Evolutionary conservation across 2,113 vertebrate genomes (phyloP).

Genomic region (Cyprinodon variegatus): DNA sequence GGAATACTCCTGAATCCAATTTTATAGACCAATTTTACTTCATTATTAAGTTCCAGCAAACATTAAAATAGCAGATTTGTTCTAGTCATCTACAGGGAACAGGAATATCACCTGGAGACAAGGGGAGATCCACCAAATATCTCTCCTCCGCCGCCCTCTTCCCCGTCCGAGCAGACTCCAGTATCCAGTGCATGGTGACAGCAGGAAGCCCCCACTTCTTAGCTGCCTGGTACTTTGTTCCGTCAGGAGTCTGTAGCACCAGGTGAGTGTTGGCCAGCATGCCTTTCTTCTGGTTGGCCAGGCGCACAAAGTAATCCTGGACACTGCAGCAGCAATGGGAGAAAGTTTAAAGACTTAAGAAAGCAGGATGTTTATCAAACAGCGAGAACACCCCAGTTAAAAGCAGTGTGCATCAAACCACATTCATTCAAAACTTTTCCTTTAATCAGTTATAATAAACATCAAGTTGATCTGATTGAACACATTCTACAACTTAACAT

Average conservation of each 20-base stretch:
- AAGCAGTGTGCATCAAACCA: background rate
- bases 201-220: conserved; percentile 95
- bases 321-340: conserved; percentile 78
- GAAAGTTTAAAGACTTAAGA: background rate
- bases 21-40: too few relatives aligned
- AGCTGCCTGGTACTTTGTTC: conserved; percentile 94
- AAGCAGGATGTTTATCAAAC: too few relatives aligned
- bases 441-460: background rate
- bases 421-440: background rate
- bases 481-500: background rate
- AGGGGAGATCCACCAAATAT: conserved; percentile 84
- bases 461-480: background rate
- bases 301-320: conserved; percentile 96
- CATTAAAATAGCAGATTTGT: too few relatives aligned
- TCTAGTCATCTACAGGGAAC: background rate
- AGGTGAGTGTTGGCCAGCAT: conserved; percentile 95
- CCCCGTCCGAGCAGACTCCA: conserved; percentile 87
- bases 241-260: conserved; percentile 85
- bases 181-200: conserved; percentile 87
- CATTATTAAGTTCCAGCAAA: too few relatives aligned
- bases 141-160: conserved; percentile 82
- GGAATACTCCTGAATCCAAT: too few relatives aligned
- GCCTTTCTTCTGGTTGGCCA: conserved; percentile 87
- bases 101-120: conserved; percentile 79
- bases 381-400: background rate